A percentile compares a stretch with the other conserved stretches of the same genome.
These are phyloP conservation scores for Drosophila ambigua DNA, from an alignment of 1,140 invertebrate genomes.

Conservation along the genomic window DNA sequence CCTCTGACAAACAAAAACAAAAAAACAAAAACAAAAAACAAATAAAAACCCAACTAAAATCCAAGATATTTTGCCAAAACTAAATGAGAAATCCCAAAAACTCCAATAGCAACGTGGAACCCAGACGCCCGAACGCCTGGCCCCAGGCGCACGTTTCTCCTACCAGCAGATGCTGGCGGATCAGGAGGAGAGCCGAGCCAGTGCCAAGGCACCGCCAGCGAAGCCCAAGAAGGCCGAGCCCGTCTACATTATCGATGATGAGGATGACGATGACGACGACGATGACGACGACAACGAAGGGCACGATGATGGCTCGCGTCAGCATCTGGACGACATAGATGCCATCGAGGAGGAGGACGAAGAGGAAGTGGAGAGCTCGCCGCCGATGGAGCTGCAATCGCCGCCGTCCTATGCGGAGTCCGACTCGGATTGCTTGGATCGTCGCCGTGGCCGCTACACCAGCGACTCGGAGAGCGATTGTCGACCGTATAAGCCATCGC, in stretches of 20 bases:
- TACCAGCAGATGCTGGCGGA: slow-evolving; percentile 73
- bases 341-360: slow-evolving; percentile 61
- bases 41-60: slow-evolving; percentile 35
- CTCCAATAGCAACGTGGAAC: slow-evolving; percentile 71
- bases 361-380: slow-evolving; percentile 56
- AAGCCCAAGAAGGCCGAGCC: slow-evolving; percentile 70
- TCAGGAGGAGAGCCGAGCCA: slow-evolving; percentile 34
- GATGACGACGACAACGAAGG: slow-evolving; percentile 16
- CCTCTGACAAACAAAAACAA: slow-evolving; percentile 14
- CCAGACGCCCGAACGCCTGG: slow-evolving; percentile 62
- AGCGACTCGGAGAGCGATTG: slow-evolving; percentile 80
- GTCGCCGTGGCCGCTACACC: slow-evolving; percentile 66
- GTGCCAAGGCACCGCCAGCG: slow-evolving; percentile 10
- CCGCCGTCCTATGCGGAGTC: slow-evolving; percentile 71
- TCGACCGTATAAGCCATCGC: slow-evolving; percentile 57
- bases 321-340: slow-evolving; percentile 47
- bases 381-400: slow-evolving; percentile 57
- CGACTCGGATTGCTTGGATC: slow-evolving; percentile 73
- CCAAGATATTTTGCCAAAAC: slow-evolving; percentile 29
- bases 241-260: slow-evolving; percentile 76
- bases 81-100: slow-evolving; percentile 53
- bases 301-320: neutral
- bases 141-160: slow-evolving; percentile 63
- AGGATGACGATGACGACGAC: slow-evolving; percentile 42
- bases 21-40: slow-evolving; percentile 5